Percentiles rank a stretch among this genome's conserved stretches.
Conservation (phyloP, 2,113 vertebrate genomes). For the Corythaeola cristata region DNA sequence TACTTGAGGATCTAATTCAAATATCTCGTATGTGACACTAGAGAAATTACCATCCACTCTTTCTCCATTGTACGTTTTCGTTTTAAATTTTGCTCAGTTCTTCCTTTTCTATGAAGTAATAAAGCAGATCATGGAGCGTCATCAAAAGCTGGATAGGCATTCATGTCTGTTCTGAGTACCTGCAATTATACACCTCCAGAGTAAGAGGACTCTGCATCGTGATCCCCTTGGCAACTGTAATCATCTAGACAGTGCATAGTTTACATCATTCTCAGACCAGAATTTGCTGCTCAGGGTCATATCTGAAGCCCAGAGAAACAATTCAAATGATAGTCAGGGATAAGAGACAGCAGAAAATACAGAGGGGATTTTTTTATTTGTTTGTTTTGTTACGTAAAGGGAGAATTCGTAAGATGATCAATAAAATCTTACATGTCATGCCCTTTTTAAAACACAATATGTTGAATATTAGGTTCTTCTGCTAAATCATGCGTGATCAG, state of each 20-base stretch:
- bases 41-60: not conserved
- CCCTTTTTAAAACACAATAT: not conserved
- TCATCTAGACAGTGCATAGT: not conserved
- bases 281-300: not conserved
- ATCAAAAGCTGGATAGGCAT: not conserved
- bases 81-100: not conserved
- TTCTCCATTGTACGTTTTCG: not conserved
- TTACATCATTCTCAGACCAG: not conserved
- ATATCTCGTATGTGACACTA: not conserved
- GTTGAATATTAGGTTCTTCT: not conserved
- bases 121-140: not conserved
- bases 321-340: not conserved
- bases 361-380: not conserved
- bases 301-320: not conserved
- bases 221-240: slow-evolving; percentile 16
- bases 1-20: not conserved
- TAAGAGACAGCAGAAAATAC: not conserved
- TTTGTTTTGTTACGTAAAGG: not conserved
- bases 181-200: slow-evolving; percentile 14
- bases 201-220: not conserved
- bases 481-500: not conserved
- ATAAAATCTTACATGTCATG: not conserved
- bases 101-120: not conserved
- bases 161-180: slow-evolving; percentile 19
- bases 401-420: not conserved